phyloP scores from a whole-genome alignment of 2,113 vertebrate species.

The Oncorhynchus keta region DNA sequence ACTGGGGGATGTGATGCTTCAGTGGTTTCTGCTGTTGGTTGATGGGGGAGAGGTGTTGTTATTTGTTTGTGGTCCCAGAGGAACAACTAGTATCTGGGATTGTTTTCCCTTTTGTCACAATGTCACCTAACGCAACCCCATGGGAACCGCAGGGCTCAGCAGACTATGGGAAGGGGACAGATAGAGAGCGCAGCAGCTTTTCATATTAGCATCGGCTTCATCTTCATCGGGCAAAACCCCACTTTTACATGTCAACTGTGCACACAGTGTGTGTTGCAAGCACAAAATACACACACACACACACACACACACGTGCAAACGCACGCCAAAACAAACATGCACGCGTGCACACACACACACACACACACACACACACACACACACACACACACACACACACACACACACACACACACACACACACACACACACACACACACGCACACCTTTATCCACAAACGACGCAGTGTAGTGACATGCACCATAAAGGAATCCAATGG shows the following conservation, averaged over 20 bases:
- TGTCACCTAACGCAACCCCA: constrained; percentile 23
- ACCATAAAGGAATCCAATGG: background rate
- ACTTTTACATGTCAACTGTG: constrained; percentile 8
- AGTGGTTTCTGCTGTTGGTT: background rate
- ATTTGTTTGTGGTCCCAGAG: constrained; percentile 22
- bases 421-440: background rate
- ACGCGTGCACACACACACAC: background rate
- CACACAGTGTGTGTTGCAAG: background rate
- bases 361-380: background rate
- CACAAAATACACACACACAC: constrained; percentile 5
- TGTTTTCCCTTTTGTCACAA: constrained; percentile 32
- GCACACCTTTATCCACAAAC: background rate
- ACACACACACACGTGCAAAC: constrained; percentile 2
- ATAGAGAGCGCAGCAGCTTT: constrained; percentile 4
- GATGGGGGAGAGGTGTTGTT: constrained; percentile 13
- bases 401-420: background rate
- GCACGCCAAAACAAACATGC: background rate
- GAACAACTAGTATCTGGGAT: background rate
- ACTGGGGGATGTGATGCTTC: background rate
- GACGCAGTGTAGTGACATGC: background rate
- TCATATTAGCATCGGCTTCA: constrained; percentile 35
- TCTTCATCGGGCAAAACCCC: constrained; percentile 27
- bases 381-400: no score
- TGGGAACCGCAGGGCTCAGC: constrained; percentile 29
- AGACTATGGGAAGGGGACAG: constrained; percentile 25